Conservation (phyloP, 2,797 vertebrate genomes). For the Alauda arvensis region DNA sequence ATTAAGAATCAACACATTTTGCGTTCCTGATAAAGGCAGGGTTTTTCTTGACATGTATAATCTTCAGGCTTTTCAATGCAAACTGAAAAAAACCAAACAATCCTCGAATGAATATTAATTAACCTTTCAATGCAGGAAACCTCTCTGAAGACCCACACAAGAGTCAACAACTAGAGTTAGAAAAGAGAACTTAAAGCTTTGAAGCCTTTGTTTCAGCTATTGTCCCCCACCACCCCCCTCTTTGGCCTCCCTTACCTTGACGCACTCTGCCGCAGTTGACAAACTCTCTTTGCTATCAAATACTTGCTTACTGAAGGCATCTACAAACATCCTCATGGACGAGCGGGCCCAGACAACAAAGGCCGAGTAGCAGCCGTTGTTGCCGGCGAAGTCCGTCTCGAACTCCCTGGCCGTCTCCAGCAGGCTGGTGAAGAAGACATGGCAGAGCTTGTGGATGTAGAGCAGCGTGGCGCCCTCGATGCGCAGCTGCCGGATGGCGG, state of each 20-base stretch:
- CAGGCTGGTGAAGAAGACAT: constrained; percentile 95
- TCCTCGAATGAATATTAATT: not conserved
- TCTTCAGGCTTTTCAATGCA: not conserved
- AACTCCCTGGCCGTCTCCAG: constrained; percentile 96
- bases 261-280: constrained; percentile 92
- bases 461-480: constrained; percentile 95
- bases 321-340: constrained; percentile 92
- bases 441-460: constrained; percentile 97
- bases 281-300: constrained; percentile 97
- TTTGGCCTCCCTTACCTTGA: constrained; percentile 71
- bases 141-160: not conserved
- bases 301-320: constrained; percentile 96
- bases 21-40: not conserved
- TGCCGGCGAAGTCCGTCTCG: constrained; percentile 90
- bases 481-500: constrained; percentile 92
- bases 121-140: not conserved
- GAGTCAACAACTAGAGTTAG: not conserved
- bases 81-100: not conserved
- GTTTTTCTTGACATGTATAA: not conserved
- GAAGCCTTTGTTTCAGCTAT: not conserved
- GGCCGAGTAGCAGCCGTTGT: constrained; percentile 94
- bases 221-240: not conserved
- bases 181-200: not conserved
- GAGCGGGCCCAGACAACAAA: constrained; percentile 94
- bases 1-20: not conserved